Base-by-base conservation (phyloP, 2,797 vertebrate species). In the Lemur catta region DNA sequence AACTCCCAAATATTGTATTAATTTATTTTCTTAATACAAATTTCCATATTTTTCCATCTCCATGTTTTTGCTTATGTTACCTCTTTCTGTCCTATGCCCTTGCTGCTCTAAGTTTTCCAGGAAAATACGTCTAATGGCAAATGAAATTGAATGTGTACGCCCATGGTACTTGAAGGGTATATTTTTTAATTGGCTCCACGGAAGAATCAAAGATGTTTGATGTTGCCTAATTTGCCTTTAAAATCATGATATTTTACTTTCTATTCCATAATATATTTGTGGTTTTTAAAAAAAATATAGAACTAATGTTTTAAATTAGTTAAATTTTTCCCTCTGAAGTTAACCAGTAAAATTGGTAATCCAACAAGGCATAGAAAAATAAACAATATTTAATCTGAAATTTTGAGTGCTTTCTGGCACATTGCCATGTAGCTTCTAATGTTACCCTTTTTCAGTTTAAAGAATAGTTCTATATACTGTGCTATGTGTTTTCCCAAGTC, bases 381-480 rank as follows among this genome's bases (percentile, higher is more conserved):
- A 95, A 91, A 17, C 18, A 76, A 26, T 87, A 79, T 92, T 96
- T 93, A 89, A 69, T 79, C 30, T 86, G 69, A 93, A 89, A 85
- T n/a, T 93, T 81, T 82, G 33, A 76, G 57, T 91, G 41, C 8
- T 85, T 8, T 67, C 8, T 76, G 55, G 61, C 67, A 61, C 0
- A 38, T 90, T 46, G 80, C 75, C 57, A 59, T 92, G 20, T 88
- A 90, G 79, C 7, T 61, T 89, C 38, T 84, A 65, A 30, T 78
- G 52, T 72, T 93, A 26, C 75, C 89, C 41, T 71, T 88, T 95
- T 88, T 59, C 30, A 75, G 4, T 71, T 95, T 84, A 72, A 65
- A 91, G 72, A 20, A 65, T 85, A 88, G 50, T 93, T 89, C 48
- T 89, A 0, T 86, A 0, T 63, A n/a, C 17, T 74, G 20, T 75